Evolutionary conservation across 2,113 vertebrate species (phyloP), one percentile per base, ranked within the genome.

Genomic region (Oreotrochilus melanogaster): DNA sequence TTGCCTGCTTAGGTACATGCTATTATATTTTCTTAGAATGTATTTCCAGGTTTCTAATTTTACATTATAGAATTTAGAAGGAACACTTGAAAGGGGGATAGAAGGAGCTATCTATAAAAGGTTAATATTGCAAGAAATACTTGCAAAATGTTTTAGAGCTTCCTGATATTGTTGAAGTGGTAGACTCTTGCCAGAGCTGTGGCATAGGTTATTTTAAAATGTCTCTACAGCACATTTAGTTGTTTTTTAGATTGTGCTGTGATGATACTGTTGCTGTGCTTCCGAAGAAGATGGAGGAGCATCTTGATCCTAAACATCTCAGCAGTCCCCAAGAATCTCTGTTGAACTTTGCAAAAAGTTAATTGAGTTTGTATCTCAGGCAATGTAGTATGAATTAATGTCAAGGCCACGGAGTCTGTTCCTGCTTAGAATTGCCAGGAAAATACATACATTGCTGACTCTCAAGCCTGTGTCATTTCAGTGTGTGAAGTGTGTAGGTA

Each of bases 381-480:
- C 75, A 92, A 71, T 60, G 39, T 86, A 93, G 85, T 92, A 93
- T 96, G 83, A 98, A 97, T 93, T 45, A n/a, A 54, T 78, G 86
- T 81, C 92, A 76, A 91, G 94, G 84, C 88, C 94, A 18, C 14
- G 56, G 78, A 89, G 50, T 88, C 92, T 81, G 88, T 94, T 85
- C 56, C 91, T 89, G 69, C 39, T 94, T 88, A 18, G 93, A 96
- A 96, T 70, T 95, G 89, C 90, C 79, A 28, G 83, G 93, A 94
- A 95, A 96, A 97, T 58, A 33, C 76, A 88, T 96, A 95, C 75
- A 1, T 72, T 89, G 96, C 89, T 94, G 95, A 81, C 90, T 96
- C 88, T 92, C 89, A 97, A 96, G 95, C 94, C 84, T 95, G 80
- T 71, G 94, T 98, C 96, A 95, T 97, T 97, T 97, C 67, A 91